Conservation (phyloP, 2,888 invertebrate species). For the Cheilosia scutellata region DNA sequence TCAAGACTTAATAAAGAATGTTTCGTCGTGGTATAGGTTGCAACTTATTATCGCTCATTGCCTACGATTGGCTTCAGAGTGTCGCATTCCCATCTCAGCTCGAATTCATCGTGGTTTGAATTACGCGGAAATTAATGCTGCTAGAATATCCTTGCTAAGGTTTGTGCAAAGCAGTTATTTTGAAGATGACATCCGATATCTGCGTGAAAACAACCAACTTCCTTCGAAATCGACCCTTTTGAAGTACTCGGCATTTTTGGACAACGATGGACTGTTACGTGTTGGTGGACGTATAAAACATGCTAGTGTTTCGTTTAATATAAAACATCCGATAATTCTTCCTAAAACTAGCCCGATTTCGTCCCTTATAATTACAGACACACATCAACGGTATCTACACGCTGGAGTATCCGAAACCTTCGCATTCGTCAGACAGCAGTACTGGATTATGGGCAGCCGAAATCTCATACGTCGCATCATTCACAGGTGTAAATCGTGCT, state of each 20-base stretch:
- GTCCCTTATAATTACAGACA: constrained; percentile 10
- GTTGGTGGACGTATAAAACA: constrained; percentile 11
- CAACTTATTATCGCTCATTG: not conserved
- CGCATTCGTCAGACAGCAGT: constrained; percentile 37
- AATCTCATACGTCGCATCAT: constrained; percentile 41
- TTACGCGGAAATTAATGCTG: not conserved
- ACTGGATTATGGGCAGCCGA: constrained; percentile 53
- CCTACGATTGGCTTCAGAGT: constrained; percentile 15
- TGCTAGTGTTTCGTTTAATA: constrained; percentile 1
- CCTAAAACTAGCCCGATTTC: no score
- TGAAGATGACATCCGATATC: not conserved
- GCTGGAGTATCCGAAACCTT: constrained; percentile 45
- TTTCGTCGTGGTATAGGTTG: no score
- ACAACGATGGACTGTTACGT: constrained; percentile 8
- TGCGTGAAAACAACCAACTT: constrained; percentile 1
- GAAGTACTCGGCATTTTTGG: constrained; percentile 6
- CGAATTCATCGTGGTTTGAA: not conserved
- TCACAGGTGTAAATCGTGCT: constrained; percentile 44
- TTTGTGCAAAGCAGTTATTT: not conserved
- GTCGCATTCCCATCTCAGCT: not conserved
- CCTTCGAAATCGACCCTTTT: constrained; percentile 2
- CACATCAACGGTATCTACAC: constrained; percentile 45
- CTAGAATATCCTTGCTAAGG: not conserved
- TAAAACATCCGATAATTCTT: not conserved
- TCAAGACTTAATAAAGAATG: not conserved